Base-by-base conservation (phyloP, 2,888 invertebrate species). In the Hedya salicella region DNA sequence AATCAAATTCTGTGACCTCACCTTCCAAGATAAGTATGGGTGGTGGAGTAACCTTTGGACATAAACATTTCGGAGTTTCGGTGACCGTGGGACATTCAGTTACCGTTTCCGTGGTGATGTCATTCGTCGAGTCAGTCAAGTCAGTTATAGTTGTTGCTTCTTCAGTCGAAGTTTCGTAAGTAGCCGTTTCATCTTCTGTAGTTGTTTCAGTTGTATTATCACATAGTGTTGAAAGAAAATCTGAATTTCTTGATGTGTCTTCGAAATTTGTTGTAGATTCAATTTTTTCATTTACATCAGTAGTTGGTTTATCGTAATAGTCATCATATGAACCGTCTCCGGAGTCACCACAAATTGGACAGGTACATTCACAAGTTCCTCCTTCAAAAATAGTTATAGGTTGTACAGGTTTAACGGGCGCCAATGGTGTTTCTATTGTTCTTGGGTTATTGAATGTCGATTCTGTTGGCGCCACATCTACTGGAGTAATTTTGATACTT, bases 11-110 rank as follows among this genome's bases (percentile, higher is more conserved):
- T 79, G 78, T 82, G 77, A 87, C 91, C 94, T 94, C 95, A 97
- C 97, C 97, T 97, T 97, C 96, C 83, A 97, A 93, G 84, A 97
- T 96, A 80, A 97, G 94, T 91, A 97, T 96, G 86, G 96, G 94
- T 90, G 94, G 94, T 83, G 88, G 88, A 81, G 79, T 83, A 81
- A 91, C 76, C 82, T 91, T 90, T 78, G 91, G 92, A 78, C 92
- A 92, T 73, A 87, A 76, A 71, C 81, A 87, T 79, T 83, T 81
- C 70, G 83, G 81, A 69, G 69, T 69, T 71, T 83, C 79, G 30
- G 82, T 86, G 42, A 83, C 80, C 40, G 80, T 72, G 44, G 75
- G 62, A 39, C 57, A 68, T 68, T 76, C 80, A 62, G 76, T 71
- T 69, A 81, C 81, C 62, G 78, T 67, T 76, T 81, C 79, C 59